Percentiles rank a stretch among this genome's conserved stretches.
phyloP scores from a whole-genome alignment of 2,113 vertebrate species.

The Melospiza georgiana region DNA sequence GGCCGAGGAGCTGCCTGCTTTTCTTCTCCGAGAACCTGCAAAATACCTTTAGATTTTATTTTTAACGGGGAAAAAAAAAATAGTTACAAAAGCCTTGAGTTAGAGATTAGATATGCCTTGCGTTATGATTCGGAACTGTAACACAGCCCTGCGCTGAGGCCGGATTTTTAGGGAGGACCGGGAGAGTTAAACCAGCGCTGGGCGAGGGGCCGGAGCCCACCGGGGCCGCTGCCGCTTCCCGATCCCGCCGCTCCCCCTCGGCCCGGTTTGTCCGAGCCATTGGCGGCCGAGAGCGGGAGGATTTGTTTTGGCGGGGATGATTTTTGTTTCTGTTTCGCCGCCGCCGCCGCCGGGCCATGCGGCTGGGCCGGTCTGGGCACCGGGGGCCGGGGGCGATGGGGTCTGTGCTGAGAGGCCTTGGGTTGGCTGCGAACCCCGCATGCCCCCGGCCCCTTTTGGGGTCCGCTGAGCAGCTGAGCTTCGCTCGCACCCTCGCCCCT shows the following conservation, averaged over 20 bases:
- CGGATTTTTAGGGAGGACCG: not conserved
- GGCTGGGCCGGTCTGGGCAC: not conserved
- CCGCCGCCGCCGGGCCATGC: not conserved
- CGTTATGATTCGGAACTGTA: not conserved
- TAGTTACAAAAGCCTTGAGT: not conserved
- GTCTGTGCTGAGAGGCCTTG: not conserved
- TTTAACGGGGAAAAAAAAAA: not conserved
- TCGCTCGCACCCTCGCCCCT: not conserved
- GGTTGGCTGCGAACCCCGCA: not conserved
- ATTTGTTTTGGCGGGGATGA: not conserved
- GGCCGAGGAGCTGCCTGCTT: not conserved
- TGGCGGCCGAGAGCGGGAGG: not conserved
- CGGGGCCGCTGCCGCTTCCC: not conserved
- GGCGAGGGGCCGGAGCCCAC: not conserved
- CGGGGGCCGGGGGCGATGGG: not conserved
- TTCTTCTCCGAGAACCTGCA: not conserved
- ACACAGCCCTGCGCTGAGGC: not conserved
- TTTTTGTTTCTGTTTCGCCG: slow-evolving; percentile 6
- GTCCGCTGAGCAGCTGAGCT: fast-evolving
- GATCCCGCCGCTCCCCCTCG: not conserved
- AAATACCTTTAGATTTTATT: not conserved
- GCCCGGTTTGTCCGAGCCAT: not conserved
- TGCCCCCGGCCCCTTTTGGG: not conserved
- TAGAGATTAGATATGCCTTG: not conserved
- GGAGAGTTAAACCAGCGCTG: not conserved